Base-by-base conservation (phyloP, 2,888 invertebrate genomes). In the Caenorhabditis japonica region DNA sequence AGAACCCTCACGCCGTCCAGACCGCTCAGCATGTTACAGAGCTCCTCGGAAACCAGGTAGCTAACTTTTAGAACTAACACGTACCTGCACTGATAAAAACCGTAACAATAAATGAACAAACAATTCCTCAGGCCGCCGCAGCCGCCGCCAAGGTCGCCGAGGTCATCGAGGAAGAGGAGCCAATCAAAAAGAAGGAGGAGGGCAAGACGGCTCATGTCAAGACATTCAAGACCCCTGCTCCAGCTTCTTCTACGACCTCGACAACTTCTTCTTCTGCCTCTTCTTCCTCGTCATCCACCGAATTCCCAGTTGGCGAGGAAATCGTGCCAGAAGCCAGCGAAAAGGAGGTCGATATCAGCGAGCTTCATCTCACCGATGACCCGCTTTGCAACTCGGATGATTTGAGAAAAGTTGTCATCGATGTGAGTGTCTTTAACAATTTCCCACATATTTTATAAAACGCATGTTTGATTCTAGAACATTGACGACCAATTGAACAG, bases 331-430 rank as follows among this genome's bases (percentile, higher is more conserved):
- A 73, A n/a, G 61, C 47, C 25, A 61, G 55, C 21, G 79, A 79
- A 38, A 75, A 75, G 51, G 69, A 76, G 30, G 75, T 82, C 23
- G 82, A 82, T 69, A 77, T 83, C 61, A 61, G 76, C 33, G 70
- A 79, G 43, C 73, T 86, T 46, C 81, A 82, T 49, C 69, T 86
- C 36, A 83, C 83, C 60, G 84, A 86, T 49, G 85, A 86, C 58
- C 80, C 84, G 46, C 83, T 85, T 39, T 86, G 86, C 78, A 86
- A 86, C 66, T 81, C 80, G 41, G 86, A 85, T 19, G 85, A 85
- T 34, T 77, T 85, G 52, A 75, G 84, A 52, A 80, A 77, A 43
- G 76, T 85, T 15, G 83, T 85, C 69, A 43, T 77, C 8, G 82
- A 84, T 55, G 84, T 84, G 27, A 64, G 75, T 56, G 19, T 10